phyloP scores from a whole-genome alignment of 2,797 vertebrate genomes.

The Gastrophryne carolinensis region DNA sequence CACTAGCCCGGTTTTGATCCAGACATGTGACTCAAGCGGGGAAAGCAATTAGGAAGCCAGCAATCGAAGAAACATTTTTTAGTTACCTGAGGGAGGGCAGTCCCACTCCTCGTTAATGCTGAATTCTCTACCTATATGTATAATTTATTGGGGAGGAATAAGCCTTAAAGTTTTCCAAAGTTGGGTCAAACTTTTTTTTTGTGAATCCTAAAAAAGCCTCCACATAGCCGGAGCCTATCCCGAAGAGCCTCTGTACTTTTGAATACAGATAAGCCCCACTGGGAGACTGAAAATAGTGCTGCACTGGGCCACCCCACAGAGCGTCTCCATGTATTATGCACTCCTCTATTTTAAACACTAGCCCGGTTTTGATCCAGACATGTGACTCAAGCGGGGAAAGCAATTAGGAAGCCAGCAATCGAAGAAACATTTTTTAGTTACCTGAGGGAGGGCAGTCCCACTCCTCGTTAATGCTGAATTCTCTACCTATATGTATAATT shows the following conservation, averaged over 20 bases:
- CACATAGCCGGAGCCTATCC: neutral
- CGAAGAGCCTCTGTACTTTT: neutral
- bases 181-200: neutral
- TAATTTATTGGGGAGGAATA: conserved; percentile 22
- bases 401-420: conserved; percentile 11
- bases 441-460: neutral
- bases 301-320: neutral
- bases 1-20: neutral
- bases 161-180: neutral
- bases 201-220: neutral
- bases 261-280: neutral
- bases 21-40: conserved; percentile 1
- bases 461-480: conserved; percentile 7
- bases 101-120: conserved; percentile 6
- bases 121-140: conserved; percentile 18
- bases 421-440: neutral
- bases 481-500: conserved; percentile 35
- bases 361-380: conserved; percentile 3
- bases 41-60: neutral
- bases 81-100: neutral
- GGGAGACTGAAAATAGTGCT: conserved; percentile 5
- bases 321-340: neutral
- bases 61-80: neutral
- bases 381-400: neutral
- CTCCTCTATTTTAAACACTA: neutral